A percentile compares a stretch with the other conserved stretches of the same genome.
These are phyloP conservation scores for Gallinago undulata DNA, from an alignment of 2,113 vertebrate species.

Conservation along the genomic window DNA sequence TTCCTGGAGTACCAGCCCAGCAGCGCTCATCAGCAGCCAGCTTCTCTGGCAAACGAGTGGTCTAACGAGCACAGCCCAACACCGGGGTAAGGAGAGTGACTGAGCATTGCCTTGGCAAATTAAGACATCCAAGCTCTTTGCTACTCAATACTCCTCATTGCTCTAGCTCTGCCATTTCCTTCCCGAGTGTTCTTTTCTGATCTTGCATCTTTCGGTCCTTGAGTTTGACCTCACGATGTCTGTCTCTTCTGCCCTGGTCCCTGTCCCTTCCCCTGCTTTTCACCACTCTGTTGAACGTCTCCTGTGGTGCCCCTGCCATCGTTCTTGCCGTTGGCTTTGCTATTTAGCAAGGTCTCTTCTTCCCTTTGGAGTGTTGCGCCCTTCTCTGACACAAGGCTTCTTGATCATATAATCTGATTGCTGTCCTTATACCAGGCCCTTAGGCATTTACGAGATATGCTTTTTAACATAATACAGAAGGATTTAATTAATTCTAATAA, in stretches of 20 bases:
- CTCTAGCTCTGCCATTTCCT: background rate
- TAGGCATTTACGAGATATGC: background rate
- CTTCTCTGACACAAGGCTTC: background rate
- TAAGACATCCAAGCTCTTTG: background rate
- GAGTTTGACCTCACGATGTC: background rate
- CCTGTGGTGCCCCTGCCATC: background rate
- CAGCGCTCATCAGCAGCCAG: background rate
- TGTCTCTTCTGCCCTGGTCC: background rate
- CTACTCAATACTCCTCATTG: background rate
- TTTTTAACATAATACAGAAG: background rate
- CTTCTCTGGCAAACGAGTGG: background rate
- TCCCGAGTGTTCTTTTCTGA: background rate
- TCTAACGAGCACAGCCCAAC: background rate
- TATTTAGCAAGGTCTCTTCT: background rate
- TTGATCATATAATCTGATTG: background rate
- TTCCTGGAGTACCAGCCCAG: background rate
- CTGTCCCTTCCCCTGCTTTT: background rate
- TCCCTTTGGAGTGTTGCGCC: background rate
- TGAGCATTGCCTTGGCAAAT: background rate
- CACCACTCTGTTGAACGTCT: no score
- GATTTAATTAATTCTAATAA: conserved; percentile 19
- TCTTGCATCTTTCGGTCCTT: background rate
- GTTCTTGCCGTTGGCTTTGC: background rate
- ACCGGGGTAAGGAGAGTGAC: background rate
- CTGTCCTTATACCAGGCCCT: background rate